Evolutionary conservation across 2,113 vertebrate genomes (phyloP), one percentile per base, ranked within the genome.

Genomic region (Garra rufa): DNA sequence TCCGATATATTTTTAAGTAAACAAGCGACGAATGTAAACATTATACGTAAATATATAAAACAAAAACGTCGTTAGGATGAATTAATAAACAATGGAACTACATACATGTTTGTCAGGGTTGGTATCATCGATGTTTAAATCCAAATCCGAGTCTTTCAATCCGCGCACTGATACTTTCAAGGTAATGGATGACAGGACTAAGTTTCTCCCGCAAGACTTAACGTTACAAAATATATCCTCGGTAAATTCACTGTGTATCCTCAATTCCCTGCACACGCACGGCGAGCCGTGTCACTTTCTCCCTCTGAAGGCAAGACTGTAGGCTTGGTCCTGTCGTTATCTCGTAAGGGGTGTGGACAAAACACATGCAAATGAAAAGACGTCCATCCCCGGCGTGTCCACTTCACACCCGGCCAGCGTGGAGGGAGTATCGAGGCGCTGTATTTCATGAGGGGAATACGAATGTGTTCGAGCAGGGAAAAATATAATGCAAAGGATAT

Each of bases 21-120:
- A 63, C 30, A 30, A 30, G 15, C 41, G 8, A n/a, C n/a, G n/a
- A 65, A 30, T 28, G 13, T n/a, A 6, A 14, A 13, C 24, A n/a
- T 46, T 1, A 21, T 14, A 59, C 7, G 52, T 10, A 5, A 1
- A 9, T 48, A 21, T 14, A 21, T 3, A 19, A 1, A n/a, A 67
- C 57, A 30, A 0, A 28, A 46, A n/a, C 57, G 28, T 65, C 30
- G 6, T 65, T 83, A 19, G 76, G 48, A 63, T 59, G 9, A 71
- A 30, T 44, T 6, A 44, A 43, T 15, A 1, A 76, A 17, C 11
- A 63, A 61, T 67, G 6, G 67, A 81, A 76, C 2, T 77, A 89
- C 90, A 50, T 91, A 91, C 90, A 91, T 91, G 87, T 85, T 86
- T 89, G 87, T 74, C n/a, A 57, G 76, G 38, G 83, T 70, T 44